Percentiles rank a stretch among this genome's conserved stretches.
These are phyloP conservation scores for Crocallis elinguaria DNA, from an alignment of 2,888 invertebrate genomes.

Conservation along the genomic window DNA sequence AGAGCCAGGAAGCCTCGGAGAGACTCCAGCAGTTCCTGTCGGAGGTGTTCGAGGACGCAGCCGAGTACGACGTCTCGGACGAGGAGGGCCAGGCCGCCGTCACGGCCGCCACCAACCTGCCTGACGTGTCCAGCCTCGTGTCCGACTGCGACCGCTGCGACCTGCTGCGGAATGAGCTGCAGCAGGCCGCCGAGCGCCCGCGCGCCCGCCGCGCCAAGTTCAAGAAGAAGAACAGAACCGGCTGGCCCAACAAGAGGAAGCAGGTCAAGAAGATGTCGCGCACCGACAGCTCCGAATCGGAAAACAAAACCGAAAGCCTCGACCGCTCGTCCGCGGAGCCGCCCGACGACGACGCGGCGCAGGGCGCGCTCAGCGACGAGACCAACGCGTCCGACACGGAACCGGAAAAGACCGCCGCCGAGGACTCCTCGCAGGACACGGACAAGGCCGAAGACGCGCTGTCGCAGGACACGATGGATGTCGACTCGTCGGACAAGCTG, in stretches of 20 bases:
- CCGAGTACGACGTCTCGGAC: constrained; percentile 78
- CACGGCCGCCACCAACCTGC: constrained; percentile 63
- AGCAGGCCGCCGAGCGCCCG: constrained; percentile 53
- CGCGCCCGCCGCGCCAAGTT: constrained; percentile 79
- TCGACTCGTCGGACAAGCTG: constrained; percentile 44
- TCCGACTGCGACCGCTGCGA: constrained; percentile 76
- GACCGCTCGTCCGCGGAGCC: constrained; percentile 67
- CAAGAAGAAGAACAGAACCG: constrained; percentile 91
- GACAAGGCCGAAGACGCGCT: constrained; percentile 36
- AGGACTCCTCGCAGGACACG: constrained; percentile 42
- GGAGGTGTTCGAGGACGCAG: constrained; percentile 74
- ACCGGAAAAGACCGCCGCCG: constrained; percentile 44
- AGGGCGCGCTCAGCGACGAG: constrained; percentile 65
- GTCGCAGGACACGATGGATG: constrained; percentile 40
- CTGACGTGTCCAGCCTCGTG: constrained; percentile 75
- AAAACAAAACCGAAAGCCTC: constrained; percentile 57
- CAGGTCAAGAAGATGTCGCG: constrained; percentile 63
- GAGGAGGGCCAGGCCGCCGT: constrained; percentile 69
- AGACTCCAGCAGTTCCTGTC: constrained; percentile 74
- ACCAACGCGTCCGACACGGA: constrained; percentile 55
- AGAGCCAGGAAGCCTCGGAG: constrained; percentile 68
- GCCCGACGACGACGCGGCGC: constrained; percentile 64
- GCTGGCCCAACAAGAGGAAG: constrained; percentile 89
- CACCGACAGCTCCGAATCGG: constrained; percentile 58
- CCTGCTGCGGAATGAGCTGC: constrained; percentile 69